phyloP scores from a whole-genome alignment of 2,888 invertebrate species.

The Diogma glabrata region DNA sequence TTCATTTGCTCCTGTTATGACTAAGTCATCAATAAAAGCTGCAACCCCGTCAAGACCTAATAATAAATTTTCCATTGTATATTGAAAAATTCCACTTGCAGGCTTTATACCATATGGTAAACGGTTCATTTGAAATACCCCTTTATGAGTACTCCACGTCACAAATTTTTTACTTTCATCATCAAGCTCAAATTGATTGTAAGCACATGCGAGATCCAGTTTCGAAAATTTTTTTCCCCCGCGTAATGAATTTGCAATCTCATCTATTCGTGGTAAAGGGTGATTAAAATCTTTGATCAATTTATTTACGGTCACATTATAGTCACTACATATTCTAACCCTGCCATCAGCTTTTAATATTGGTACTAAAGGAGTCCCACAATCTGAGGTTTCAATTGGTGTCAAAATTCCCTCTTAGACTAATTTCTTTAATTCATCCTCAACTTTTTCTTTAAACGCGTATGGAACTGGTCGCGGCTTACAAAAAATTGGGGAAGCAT shows the following conservation, averaged over 20 bases:
- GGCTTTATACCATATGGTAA: slow-evolving; percentile 29
- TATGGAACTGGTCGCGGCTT: slow-evolving; percentile 19
- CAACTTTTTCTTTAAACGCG: slow-evolving; percentile 13
- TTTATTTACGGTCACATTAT: slow-evolving; percentile 22
- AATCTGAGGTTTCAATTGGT: too few relatives aligned
- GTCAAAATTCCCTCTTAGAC: slow-evolving; percentile 15
- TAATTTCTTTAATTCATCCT: slow-evolving; percentile 16
- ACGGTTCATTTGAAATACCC: neutral
- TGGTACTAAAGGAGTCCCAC: slow-evolving; percentile 19
- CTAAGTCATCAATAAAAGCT: slow-evolving; percentile 23
- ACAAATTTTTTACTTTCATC: slow-evolving; percentile 22
- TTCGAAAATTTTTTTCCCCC: slow-evolving; percentile 18
- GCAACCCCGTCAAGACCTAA: slow-evolving; percentile 18
- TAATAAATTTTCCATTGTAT: slow-evolving; percentile 26
- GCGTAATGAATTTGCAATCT: slow-evolving; percentile 21
- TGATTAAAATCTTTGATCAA: too few relatives aligned
- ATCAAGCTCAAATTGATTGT: slow-evolving; percentile 27
- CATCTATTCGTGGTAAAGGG: slow-evolving; percentile 23
- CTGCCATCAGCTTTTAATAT: slow-evolving; percentile 17
- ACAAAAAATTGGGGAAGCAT: slow-evolving; percentile 12
- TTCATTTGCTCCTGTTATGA: slow-evolving; percentile 22
- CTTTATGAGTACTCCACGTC: too few relatives aligned
- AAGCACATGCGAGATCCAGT: slow-evolving; percentile 26
- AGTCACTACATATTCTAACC: slow-evolving; percentile 15
- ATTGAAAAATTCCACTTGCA: slow-evolving; percentile 31